Evolutionary conservation across 2,797 vertebrate species (phyloP), one percentile per base, ranked within the genome.

Genomic region (Lerista edwardsae): DNA sequence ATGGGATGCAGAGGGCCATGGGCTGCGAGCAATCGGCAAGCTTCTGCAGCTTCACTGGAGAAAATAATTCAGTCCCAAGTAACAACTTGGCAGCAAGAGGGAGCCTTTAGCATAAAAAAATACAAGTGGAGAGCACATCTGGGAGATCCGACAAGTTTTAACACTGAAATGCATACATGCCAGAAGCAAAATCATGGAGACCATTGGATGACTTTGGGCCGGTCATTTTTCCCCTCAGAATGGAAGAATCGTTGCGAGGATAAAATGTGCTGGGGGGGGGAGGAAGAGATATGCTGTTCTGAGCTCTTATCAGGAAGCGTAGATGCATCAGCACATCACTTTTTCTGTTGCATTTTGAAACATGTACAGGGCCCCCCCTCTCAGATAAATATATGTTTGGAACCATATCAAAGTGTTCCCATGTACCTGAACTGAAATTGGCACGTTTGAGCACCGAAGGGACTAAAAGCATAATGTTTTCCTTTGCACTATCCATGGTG

Each of bases 1-100:
- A 61, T 0, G 0, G 19, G 23, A 41, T 68, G 80, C 76, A 80
- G 62, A 86, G 27, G 0, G 73, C 21, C 6, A 69, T 6, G 27
- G 65, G 65, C n/a, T 19, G 4, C 31, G 4, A 65, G 65, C 67
- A 17, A 3, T 55, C 51, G 2, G 47, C 47, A n/a, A n/a, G n/a
- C 47, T 51, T 14, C 7, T 55, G 51, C 14, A 7, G 6, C 6
- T 69, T 39, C 23, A 39, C 51, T 55, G 51, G 51, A 69, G 65
- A 29, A 73, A 73, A 51, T 55, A 2, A 9, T 8, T 69, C 67
- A 39, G 36, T 39, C 36, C 36, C 25, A 41, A 39, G 68, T 25
- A 23, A 10, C 36, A 27, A 71, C 36, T 27, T 25, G 19, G 23
- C 36, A 12, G 67, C 59, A 61, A 57, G 17, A 57, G 55, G 55